Evolutionary conservation across 2,113 vertebrate genomes (phyloP).

Genomic region (Chaenocephalus aceratus): DNA sequence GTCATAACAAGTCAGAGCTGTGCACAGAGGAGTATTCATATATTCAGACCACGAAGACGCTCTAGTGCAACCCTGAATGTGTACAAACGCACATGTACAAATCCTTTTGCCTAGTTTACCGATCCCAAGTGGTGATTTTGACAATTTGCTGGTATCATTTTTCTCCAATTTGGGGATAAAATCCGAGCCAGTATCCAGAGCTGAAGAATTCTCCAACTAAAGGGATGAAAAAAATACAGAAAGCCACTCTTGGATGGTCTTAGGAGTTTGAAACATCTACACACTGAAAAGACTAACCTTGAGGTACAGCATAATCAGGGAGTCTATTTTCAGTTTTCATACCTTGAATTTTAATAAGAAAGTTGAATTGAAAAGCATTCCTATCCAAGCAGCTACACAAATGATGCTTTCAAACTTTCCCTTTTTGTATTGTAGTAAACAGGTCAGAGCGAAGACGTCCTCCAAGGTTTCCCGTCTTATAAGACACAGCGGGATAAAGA

Average conservation of each 20-base stretch:
- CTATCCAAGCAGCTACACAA: background rate
- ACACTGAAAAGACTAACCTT: conserved; percentile 21
- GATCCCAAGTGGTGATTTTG: conserved; percentile 17
- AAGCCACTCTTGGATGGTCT: background rate
- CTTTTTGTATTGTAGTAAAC: no score
- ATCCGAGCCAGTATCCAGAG: conserved; percentile 43
- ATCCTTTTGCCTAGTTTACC: background rate
- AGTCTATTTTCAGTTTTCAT: conserved; percentile 7
- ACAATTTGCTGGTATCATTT: conserved; percentile 29
- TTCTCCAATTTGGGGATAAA: conserved; percentile 8
- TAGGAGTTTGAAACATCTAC: background rate
- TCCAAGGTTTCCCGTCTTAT: conserved; percentile 53
- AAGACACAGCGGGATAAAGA: conserved; percentile 59
- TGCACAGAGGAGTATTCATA: conserved; percentile 10
- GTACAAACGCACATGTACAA: background rate
- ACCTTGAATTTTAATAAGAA: conserved; percentile 20
- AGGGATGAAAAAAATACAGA: conserved; percentile 13
- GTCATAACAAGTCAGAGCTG: conserved; percentile 38
- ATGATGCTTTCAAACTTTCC: no score
- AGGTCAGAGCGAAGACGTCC: conserved; percentile 4
- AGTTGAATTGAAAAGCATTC: background rate
- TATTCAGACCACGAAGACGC: conserved; percentile 1
- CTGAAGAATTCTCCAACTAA: conserved; percentile 49
- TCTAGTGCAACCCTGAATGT: background rate
- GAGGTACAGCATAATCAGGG: background rate